Conservation (phyloP, 2,888 invertebrate species). For the Heliconius ismenius region DNA sequence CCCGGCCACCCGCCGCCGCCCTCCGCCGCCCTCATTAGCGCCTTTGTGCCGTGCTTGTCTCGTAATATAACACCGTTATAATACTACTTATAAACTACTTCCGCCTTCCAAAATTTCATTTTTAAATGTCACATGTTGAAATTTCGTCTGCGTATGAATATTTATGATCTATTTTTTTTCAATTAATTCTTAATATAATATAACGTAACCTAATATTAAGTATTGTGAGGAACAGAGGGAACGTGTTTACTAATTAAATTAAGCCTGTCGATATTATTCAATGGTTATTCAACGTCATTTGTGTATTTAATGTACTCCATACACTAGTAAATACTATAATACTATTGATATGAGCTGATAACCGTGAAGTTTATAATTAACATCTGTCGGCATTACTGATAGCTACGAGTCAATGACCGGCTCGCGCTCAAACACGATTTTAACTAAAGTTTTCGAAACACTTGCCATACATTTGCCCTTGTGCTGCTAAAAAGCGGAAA, state of each 20-base stretch:
- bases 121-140: slow-evolving; percentile 12
- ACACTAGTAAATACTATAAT: neutral
- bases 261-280: slow-evolving; percentile 13
- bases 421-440: slow-evolving; percentile 37
- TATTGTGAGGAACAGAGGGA: neutral
- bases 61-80: slow-evolving; percentile 73
- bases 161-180: slow-evolving; percentile 7
- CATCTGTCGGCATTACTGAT: slow-evolving; percentile 16
- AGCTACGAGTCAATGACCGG: slow-evolving; percentile 48
- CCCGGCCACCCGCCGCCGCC: too few species aligned
- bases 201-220: neutral
- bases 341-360: neutral
- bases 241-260: slow-evolving; percentile 31
- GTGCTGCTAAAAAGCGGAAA: slow-evolving; percentile 47
- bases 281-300: slow-evolving; percentile 8
- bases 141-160: neutral
- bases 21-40: slow-evolving; percentile 76
- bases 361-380: slow-evolving; percentile 1
- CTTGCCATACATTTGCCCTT: slow-evolving; percentile 46
- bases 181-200: neutral
- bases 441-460: slow-evolving; percentile 47
- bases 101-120: slow-evolving; percentile 37
- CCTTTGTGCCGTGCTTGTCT: slow-evolving; percentile 80
- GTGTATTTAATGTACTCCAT: slow-evolving; percentile 6
- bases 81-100: slow-evolving; percentile 42